Conservation (phyloP, 2,113 vertebrate genomes). For the Solea senegalensis region DNA sequence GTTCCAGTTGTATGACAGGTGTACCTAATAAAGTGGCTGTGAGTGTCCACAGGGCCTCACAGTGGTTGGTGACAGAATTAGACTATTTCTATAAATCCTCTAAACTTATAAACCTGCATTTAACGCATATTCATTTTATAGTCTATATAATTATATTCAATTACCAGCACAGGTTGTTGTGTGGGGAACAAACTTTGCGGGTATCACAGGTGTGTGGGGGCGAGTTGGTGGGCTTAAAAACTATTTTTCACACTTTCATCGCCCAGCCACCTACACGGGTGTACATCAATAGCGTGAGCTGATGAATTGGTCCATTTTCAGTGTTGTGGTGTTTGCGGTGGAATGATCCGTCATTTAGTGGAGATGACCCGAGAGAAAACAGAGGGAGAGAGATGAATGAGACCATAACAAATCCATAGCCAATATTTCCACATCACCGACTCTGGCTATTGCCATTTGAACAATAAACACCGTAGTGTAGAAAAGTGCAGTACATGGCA, state of each 20-base stretch:
- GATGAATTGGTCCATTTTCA: slow-evolving; percentile 73
- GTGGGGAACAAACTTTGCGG: neutral
- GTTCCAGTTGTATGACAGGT: no score
- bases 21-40: no score
- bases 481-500: neutral
- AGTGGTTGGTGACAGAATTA: no score
- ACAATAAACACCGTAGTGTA: slow-evolving; percentile 25
- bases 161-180: neutral
- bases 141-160: no score
- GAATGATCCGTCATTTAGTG: slow-evolving; percentile 80
- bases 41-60: no score
- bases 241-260: neutral
- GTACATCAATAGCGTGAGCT: slow-evolving; percentile 36
- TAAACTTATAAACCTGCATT: neutral
- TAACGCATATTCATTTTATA: neutral
- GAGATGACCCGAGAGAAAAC: slow-evolving; percentile 50
- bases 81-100: no score
- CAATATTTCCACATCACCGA: slow-evolving; percentile 75
- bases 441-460: slow-evolving; percentile 36
- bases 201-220: neutral
- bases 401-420: slow-evolving; percentile 56
- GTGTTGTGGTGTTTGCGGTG: slow-evolving; percentile 48
- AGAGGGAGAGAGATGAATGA: slow-evolving; percentile 62
- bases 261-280: slow-evolving; percentile 7
- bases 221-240: neutral